phyloP scores from a whole-genome alignment of 2,113 vertebrate species.

The human region GRCh38 chr1:50702001-50702500 shows the following conservation, averaged over 20 bases:
- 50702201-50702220: constrained; percentile 68
- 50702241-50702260: constrained; percentile 53
- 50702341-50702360: constrained; percentile 57
- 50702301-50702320: constrained; percentile 48
- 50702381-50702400: constrained; percentile 51
- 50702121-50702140: constrained; percentile 74
- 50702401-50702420: constrained; percentile 23
- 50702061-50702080: constrained; percentile 55
- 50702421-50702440: not conserved
- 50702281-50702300: constrained; percentile 48
- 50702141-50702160: constrained; percentile 74
- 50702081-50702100: constrained; percentile 61
- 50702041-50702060: constrained; percentile 54
- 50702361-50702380: constrained; percentile 49
- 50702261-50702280: constrained; percentile 59
- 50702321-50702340: constrained; percentile 51
- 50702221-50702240: constrained; percentile 45
- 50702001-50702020: constrained; percentile 57
- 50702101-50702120: constrained; percentile 63
- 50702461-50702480: not conserved
- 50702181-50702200: constrained; percentile 72
- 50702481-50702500: constrained; percentile 26
- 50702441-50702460: not conserved
- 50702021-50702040: constrained; percentile 62
- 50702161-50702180: constrained; percentile 72